phyloP scores from a whole-genome alignment of 2,797 vertebrate genomes.

The Enteromius viviparus region DNA sequence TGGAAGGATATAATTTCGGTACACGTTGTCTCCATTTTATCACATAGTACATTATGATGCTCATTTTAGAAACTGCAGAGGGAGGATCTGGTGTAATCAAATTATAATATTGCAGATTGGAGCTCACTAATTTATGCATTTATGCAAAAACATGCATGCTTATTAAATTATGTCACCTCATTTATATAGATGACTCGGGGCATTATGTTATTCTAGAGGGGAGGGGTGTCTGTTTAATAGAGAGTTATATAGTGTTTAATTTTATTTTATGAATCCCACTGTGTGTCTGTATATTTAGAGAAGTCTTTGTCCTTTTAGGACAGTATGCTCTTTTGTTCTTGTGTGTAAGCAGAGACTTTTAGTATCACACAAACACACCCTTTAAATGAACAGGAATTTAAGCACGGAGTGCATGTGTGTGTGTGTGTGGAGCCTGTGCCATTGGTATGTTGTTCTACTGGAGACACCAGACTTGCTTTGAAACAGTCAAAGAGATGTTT shows the following conservation, averaged over 20 bases:
- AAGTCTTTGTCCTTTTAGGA: constrained; percentile 7
- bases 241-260: constrained; percentile 1
- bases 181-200: constrained; percentile 46
- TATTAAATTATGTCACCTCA: constrained; percentile 57
- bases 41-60: not conserved
- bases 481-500: constrained; percentile 30
- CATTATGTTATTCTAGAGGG: constrained; percentile 31
- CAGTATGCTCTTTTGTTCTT: constrained; percentile 17
- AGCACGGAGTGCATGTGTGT: not conserved
- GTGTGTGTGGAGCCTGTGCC: constrained; percentile 8
- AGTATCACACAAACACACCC: constrained; percentile 10
- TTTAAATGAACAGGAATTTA: constrained; percentile 24
- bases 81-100: constrained; percentile 48
- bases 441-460: constrained; percentile 58
- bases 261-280: constrained; percentile 38
- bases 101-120: constrained; percentile 31
- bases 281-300: constrained; percentile 1
- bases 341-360: constrained; percentile 4
- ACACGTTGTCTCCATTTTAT: not conserved
- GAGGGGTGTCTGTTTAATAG: constrained; percentile 18
- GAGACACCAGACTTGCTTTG: constrained; percentile 41
- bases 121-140: constrained; percentile 46
- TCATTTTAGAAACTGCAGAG: constrained; percentile 20
- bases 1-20: not conserved
- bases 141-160: constrained; percentile 45